Conservation (phyloP, 2,113 vertebrate species). For the Coreoperca whiteheadi region DNA sequence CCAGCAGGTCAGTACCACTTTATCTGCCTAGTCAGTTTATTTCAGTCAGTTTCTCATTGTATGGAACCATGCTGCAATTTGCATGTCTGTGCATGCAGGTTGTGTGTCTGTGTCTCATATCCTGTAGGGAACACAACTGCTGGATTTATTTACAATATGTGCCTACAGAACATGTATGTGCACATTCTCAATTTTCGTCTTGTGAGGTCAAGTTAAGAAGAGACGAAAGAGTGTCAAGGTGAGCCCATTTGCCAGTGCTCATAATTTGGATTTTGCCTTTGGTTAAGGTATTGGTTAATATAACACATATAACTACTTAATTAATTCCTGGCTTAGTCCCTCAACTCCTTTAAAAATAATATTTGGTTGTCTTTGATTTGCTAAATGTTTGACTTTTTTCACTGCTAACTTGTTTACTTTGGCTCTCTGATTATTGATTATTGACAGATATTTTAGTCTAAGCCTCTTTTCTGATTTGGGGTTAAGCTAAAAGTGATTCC, state of each 20-base stretch:
- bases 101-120: constrained; percentile 39
- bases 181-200: background rate
- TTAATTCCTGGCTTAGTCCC: background rate
- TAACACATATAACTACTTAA: background rate
- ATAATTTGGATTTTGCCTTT: background rate
- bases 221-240: background rate
- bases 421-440: background rate
- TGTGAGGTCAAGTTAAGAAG: constrained; percentile 9
- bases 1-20: background rate
- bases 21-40: constrained; percentile 41
- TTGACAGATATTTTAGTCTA: background rate
- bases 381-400: background rate
- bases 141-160: constrained; percentile 1
- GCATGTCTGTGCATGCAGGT: background rate
- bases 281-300: background rate
- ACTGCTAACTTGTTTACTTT: background rate
- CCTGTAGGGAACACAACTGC: constrained; percentile 5
- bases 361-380: background rate
- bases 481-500: background rate
- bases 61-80: background rate
- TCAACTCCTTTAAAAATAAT: background rate
- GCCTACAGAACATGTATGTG: background rate
- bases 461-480: background rate
- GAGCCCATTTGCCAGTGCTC: background rate
- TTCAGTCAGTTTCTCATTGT: constrained; percentile 46